Evolutionary conservation across 2,797 vertebrate genomes (phyloP).

Genomic region (Paratrypauchen microcephalus): DNA sequence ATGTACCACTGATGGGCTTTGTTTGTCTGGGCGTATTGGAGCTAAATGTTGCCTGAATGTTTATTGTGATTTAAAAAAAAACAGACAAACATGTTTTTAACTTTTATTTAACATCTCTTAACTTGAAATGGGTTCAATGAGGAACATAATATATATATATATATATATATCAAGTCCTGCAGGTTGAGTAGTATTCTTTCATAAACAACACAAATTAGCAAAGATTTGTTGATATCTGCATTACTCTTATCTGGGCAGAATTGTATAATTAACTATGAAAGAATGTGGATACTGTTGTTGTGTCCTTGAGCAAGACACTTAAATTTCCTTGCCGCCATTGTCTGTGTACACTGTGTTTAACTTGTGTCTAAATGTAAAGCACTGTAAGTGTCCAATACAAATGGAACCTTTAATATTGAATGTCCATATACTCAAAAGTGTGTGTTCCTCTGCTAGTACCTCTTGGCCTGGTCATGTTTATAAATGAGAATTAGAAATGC

Average conservation of each 20-base stretch:
- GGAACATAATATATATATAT: background rate
- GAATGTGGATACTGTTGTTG: too few species aligned
- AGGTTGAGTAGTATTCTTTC: background rate
- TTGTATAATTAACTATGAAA: too few species aligned
- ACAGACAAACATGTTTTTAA: background rate
- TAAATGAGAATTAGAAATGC: too few species aligned
- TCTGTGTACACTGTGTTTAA: too few species aligned
- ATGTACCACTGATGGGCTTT: conserved; percentile 14
- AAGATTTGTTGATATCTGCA: background rate
- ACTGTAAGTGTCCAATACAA: too few species aligned
- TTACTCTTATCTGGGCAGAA: background rate
- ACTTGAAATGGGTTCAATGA: background rate
- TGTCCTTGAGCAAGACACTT: too few species aligned
- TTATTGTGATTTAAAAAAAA: background rate
- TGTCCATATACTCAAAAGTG: too few species aligned
- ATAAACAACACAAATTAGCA: background rate
- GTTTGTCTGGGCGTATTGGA: background rate
- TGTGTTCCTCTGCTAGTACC: too few species aligned
- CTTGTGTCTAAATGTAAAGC: too few species aligned
- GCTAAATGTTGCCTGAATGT: background rate
- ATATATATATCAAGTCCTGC: background rate
- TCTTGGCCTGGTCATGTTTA: too few species aligned
- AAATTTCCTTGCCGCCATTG: too few species aligned
- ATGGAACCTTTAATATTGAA: too few species aligned
- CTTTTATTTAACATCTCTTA: background rate